phyloP scores from a whole-genome alignment of 1,140 invertebrate genomes.

The Bombus cullumanus region DNA sequence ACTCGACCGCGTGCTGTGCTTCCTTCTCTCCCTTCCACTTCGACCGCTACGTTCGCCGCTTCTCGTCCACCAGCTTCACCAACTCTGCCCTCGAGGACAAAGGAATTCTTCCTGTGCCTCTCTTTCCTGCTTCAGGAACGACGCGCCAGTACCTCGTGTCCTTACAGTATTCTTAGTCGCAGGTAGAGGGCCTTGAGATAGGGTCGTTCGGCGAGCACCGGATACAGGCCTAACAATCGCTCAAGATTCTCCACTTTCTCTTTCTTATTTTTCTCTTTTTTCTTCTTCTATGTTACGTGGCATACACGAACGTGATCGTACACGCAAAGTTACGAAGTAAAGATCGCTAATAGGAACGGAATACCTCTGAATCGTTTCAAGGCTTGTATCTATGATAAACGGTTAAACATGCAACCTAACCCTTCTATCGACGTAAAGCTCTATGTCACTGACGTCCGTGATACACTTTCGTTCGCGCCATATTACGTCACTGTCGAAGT shows the following conservation, averaged over 20 bases:
- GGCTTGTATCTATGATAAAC: conserved; percentile 2
- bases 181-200: conserved; percentile 23
- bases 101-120: conserved; percentile 74
- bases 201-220: conserved; percentile 4
- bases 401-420: conserved; percentile 10
- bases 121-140: conserved; percentile 23
- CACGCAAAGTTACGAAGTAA: not conserved
- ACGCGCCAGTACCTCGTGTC: conserved; percentile 30
- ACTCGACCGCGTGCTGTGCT: conserved; percentile 64
- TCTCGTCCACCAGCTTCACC: conserved; percentile 10
- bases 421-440: not conserved
- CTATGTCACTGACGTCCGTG: conserved; percentile 14
- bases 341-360: not conserved
- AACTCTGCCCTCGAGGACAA: conserved; percentile 71
- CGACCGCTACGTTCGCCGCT: conserved; percentile 9
- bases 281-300: not conserved
- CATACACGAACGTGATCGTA: not conserved
- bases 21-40: conserved; percentile 29
- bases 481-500: conserved; percentile 39
- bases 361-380: conserved; percentile 7
- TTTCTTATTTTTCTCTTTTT: not conserved
- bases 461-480: conserved; percentile 22
- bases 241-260: not conserved
- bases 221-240: not conserved
- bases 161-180: conserved; percentile 13